Base-by-base conservation (phyloP, 1,140 invertebrate genomes). In the Anoplolepis gracilipes region DNA sequence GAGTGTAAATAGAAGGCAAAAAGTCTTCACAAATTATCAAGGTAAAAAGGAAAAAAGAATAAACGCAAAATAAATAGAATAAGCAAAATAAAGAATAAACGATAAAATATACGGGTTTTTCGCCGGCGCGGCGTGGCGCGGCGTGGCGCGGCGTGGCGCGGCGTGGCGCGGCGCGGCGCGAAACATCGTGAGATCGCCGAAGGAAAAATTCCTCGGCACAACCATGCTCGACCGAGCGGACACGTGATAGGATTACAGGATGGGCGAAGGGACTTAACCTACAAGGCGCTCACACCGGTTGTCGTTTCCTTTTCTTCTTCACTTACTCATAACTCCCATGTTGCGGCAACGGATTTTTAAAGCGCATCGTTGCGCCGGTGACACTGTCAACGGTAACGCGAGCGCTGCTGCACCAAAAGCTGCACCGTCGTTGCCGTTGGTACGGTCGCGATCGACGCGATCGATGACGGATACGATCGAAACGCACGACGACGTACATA, bases 251-350 rank as follows among this genome's bases (percentile, higher is more conserved):
- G 67, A 82, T 73, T 82, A 73, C 55, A 22, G 55, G 73, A 84
- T 42, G 76, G 30, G 30, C n/a, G 62, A 86, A 86, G 59, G 57
- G n/a, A 64, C 53, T 85, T 91, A 91, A 90, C 88, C 91, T 91
- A 87, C 81, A 90, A 91, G 87, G 70, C 70, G 64, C 78, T 55
- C 2, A 33, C 42, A 82, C 87, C 67, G 84, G 57, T 36, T 4
- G 42, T 49, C 39, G 8, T 46, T 42, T 36, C 69, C 59, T 57
- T 70, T 70, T 46, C 64, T 42, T 53, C 70, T 55, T 39, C 62
- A 93, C 94, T 94, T 93, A 95, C 94, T 94, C 92, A 88, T 95
- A 95, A 10, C 91, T 91, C 39, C 94, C 94, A 70, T 92, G 93
- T 72, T 93, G 93, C 25, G 91, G 88, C 42, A 94, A 87, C 28